Evolutionary conservation across 2,113 vertebrate genomes (phyloP).

Genomic region (Xenus cinereus): DNA sequence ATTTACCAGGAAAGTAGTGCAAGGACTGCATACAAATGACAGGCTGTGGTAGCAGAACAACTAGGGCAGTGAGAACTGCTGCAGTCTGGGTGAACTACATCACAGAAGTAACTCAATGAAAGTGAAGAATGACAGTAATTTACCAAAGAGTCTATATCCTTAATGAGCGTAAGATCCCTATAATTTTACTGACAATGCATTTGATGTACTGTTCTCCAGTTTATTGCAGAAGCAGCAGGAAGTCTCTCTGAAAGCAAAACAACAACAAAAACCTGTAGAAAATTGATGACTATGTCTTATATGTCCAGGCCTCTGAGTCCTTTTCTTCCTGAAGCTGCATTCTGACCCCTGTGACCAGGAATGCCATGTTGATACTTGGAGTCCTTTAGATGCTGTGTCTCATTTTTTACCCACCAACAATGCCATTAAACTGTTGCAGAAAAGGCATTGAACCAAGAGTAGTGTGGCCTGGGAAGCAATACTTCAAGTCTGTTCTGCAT

Average conservation of each 20-base stretch:
- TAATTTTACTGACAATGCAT: conserved; percentile 26
- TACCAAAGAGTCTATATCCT: conserved; percentile 20
- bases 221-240: conserved; percentile 17
- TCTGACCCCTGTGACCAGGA: not conserved
- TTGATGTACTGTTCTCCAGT: not conserved
- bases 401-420: not conserved
- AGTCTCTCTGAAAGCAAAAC: not conserved
- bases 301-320: not conserved
- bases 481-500: not conserved
- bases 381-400: not conserved
- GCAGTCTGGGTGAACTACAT: not conserved
- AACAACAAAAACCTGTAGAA: not conserved
- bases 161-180: conserved; percentile 18
- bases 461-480: not conserved
- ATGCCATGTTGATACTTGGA: not conserved
- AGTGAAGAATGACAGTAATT: conserved; percentile 53
- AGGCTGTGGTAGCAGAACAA: not conserved
- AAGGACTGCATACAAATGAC: not conserved
- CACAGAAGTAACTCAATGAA: conserved; percentile 11
- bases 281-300: not conserved
- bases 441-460: not conserved
- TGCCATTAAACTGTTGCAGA: not conserved
- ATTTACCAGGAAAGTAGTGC: not conserved
- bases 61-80: not conserved
- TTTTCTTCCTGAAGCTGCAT: not conserved